These are phyloP conservation scores for Anguilla marmorata DNA, from an alignment of 2,797 vertebrate species.

Conservation along the genomic window DNA sequence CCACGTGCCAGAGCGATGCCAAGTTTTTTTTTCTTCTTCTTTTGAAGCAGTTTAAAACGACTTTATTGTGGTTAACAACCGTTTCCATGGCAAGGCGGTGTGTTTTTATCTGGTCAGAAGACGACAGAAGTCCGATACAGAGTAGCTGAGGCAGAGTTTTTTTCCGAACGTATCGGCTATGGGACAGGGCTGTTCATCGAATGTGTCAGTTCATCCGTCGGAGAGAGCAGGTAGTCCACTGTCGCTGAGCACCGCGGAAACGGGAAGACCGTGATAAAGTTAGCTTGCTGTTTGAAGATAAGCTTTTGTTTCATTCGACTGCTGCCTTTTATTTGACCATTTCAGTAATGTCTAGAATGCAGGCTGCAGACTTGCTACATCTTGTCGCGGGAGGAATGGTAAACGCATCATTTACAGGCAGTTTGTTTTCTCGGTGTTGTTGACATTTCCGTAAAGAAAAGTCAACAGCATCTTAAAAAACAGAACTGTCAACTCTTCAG, in stretches of 20 bases:
- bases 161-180: slow-evolving; percentile 33
- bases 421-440: not conserved
- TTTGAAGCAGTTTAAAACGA: slow-evolving; percentile 27
- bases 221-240: slow-evolving; percentile 14
- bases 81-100: slow-evolving; percentile 53
- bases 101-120: slow-evolving; percentile 21
- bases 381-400: not conserved
- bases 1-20: not conserved
- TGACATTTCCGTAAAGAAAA: no score
- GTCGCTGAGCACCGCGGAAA: not conserved
- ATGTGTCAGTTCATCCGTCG: not conserved
- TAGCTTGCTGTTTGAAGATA: not conserved
- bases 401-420: not conserved
- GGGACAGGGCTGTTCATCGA: slow-evolving; percentile 39
- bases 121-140: not conserved
- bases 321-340: slow-evolving; percentile 3
- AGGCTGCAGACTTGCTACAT: slow-evolving; percentile 32
- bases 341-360: slow-evolving; percentile 35
- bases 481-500: not conserved
- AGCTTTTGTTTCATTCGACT: slow-evolving; percentile 47
- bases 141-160: not conserved
- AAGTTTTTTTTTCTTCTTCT: slow-evolving; percentile 21
- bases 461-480: no score
- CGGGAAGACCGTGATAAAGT: not conserved
- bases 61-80: slow-evolving; percentile 47